A percentile compares a stretch with the other conserved stretches of the same genome.
Evolutionary conservation across 37 sponge, comb jelly and placozoan species (phyloP).

Genomic region (Hormiphora californensis): DNA sequence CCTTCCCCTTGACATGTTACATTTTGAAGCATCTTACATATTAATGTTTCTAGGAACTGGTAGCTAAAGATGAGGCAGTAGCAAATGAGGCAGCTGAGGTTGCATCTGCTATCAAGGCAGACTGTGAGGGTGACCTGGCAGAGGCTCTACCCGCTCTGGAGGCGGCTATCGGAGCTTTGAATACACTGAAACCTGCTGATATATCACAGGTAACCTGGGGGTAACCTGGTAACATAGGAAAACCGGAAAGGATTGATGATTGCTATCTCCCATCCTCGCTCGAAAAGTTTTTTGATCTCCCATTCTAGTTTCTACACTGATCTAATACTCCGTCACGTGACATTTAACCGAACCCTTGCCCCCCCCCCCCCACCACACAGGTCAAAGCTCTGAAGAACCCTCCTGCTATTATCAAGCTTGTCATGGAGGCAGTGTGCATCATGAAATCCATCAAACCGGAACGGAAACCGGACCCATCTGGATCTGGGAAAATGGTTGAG

Average conservation of each 20-base stretch:
- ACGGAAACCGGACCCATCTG: constrained; percentile 91
- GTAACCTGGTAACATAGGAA: no score
- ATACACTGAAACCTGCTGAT: constrained; percentile 91
- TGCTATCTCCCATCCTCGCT: no score
- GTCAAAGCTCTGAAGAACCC: constrained; percentile 68
- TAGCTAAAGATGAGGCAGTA: constrained; percentile 92
- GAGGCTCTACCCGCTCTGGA: constrained; percentile 97
- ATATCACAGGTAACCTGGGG: constrained; percentile 97
- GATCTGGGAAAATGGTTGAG: constrained; percentile 92
- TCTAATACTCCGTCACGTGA: no score
- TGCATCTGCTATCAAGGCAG: constrained; percentile 89
- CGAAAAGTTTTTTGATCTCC: no score
- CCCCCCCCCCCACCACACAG: no score
- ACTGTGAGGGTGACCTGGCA: constrained; percentile 93
- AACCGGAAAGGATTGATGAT: no score
- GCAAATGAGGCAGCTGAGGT: constrained; percentile 91
- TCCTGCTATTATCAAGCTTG: constrained; percentile 83
- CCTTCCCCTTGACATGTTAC: no score
- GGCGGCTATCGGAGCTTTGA: constrained; percentile 85
- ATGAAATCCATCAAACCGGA: constrained; percentile 89
- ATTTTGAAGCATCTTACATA: no score
- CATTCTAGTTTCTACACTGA: no score
- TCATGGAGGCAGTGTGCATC: constrained; percentile 97
- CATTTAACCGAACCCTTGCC: no score
- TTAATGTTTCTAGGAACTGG: constrained; percentile 73